Conservation (phyloP, 2,797 vertebrate genomes). For the Xiphorhynchus erythropygius region DNA sequence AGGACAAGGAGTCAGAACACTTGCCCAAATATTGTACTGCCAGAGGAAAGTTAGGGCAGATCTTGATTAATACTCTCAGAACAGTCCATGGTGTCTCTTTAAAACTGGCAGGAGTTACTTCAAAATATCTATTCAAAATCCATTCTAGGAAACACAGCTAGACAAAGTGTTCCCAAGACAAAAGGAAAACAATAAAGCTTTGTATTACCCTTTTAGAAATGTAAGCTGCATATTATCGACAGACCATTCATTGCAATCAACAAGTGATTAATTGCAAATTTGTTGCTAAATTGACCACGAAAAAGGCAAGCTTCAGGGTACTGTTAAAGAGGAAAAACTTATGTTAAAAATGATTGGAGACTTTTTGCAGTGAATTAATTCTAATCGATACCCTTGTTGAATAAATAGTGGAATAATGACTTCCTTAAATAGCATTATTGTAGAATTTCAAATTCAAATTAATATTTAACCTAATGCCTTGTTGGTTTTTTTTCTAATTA, state of each 20-base stretch:
- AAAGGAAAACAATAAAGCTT: constrained; percentile 74
- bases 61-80: constrained; percentile 76
- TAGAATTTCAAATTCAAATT: constrained; percentile 74
- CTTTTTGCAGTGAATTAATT: constrained; percentile 77
- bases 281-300: constrained; percentile 76
- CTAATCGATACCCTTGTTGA: constrained; percentile 77
- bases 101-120: constrained; percentile 72
- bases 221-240: constrained; percentile 72
- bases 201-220: constrained; percentile 75
- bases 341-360: constrained; percentile 73
- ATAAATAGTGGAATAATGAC: constrained; percentile 72
- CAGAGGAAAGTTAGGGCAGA: constrained; percentile 79
- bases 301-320: constrained; percentile 66
- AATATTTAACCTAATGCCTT: constrained; percentile 77
- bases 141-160: constrained; percentile 74
- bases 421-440: constrained; percentile 78
- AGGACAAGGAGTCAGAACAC: constrained; percentile 79
- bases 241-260: constrained; percentile 76
- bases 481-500: background rate
- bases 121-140: constrained; percentile 76
- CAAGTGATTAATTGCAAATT: constrained; percentile 80
- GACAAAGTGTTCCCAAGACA: constrained; percentile 76
- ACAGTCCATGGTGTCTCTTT: constrained; percentile 74
- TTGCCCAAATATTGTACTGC: constrained; percentile 80
- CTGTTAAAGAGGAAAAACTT: constrained; percentile 72